Percentiles rank a stretch among this genome's conserved stretches.
These are phyloP conservation scores for Drosophila tsacasi DNA, from an alignment of 1,140 invertebrate species.

Conservation along the genomic window DNA sequence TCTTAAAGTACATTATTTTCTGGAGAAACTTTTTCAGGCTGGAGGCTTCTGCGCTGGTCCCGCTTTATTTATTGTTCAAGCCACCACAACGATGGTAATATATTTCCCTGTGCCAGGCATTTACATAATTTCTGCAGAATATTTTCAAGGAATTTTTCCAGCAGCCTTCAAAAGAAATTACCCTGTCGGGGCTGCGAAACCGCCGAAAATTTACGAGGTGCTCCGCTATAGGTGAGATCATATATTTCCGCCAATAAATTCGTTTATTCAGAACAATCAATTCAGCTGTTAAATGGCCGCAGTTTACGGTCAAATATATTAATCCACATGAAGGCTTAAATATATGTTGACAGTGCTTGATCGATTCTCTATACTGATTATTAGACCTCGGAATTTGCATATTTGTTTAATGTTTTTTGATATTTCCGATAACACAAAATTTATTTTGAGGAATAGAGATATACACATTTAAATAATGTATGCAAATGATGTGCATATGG, in stretches of 20 bases:
- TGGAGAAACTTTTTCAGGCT: conserved; percentile 3
- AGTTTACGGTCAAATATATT: background rate
- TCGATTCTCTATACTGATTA: no score
- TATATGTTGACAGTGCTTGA: background rate
- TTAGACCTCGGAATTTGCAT: background rate
- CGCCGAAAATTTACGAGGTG: conserved; percentile 39
- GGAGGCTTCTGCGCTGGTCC: conserved; percentile 4
- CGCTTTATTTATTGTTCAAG: conserved; percentile 40
- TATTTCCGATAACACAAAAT: background rate
- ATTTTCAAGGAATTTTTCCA: conserved; percentile 42
- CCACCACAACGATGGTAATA: conserved; percentile 30
- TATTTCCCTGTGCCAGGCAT: conserved; percentile 30
- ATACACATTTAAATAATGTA: no score
- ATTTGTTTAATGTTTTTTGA: background rate
- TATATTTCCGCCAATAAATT: conserved; percentile 30
- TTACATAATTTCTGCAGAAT: conserved; percentile 40
- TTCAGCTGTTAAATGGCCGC: conserved; percentile 5
- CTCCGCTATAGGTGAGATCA: conserved; percentile 19
- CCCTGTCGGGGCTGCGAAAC: conserved; percentile 19
- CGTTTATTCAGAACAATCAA: conserved; percentile 10
- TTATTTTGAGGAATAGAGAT: no score
- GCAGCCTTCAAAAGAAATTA: conserved; percentile 46
- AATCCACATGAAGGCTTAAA: background rate
- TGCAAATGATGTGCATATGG: no score
- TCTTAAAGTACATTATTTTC: conserved; percentile 36